Evolutionary conservation across 2,113 vertebrate species (phyloP), one percentile per base, ranked within the genome.

Genomic region (Anguilla japonica): DNA sequence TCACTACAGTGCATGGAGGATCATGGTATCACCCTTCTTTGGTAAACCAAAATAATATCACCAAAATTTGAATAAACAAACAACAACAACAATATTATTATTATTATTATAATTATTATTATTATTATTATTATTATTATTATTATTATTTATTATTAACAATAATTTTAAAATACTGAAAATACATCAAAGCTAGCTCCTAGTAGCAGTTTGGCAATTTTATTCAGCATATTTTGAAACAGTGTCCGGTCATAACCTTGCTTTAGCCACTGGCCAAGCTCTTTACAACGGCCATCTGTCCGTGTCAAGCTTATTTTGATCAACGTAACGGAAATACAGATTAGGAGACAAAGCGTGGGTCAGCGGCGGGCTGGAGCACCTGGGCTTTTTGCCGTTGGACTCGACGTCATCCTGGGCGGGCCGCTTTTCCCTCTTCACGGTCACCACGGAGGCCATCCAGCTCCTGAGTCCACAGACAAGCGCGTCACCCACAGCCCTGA

Each of bases 381-480:
- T 98, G 93, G 97, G 97, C 90, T 98, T 98, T 93, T 99, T 98
- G 57, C 96, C 93, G 88, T 97, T 96, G 14, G 96, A 96, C 89
- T 96, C 94, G 87, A 94, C 96, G 96, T 97, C 97, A 91, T 94
- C 96, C 91, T 95, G 89, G 85, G 94, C 92, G 29, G 92, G 88
- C 86, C 96, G 95, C 94, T 95, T 97, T 92, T 94, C 96, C 91
- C 93, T 96, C 96, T 96, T 96, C 91, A 96, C 94, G 63, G 92
- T 95, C 91, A 94, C 94, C 89, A 94, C 92, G 91, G 97, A 97
- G 96, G 97, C 98, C 98, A 98, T 98, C 96, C 96, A 96, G 95
- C 95, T 96, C 93, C 97, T 98, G 46, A 0, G 8, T 39, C 0
- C 26, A 75, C 20, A 43, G 20, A 22, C 34, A 63, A 83, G 13